phyloP scores from a whole-genome alignment of 2,888 invertebrate species.

The Rotaria macrura region DNA sequence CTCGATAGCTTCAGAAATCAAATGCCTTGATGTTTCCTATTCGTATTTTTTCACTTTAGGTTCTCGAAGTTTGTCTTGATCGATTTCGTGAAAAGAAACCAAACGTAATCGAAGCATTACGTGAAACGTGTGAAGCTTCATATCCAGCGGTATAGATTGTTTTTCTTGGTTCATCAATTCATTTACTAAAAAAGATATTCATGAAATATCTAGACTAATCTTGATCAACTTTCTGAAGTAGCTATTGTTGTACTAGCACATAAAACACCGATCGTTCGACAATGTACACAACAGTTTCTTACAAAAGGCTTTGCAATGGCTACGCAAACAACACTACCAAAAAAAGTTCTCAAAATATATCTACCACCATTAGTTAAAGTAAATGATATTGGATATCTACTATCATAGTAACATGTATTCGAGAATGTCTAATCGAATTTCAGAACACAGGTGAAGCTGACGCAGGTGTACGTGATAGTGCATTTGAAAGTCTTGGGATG shows the following conservation, averaged over 20 bases:
- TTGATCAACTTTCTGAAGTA: slow-evolving; percentile 60
- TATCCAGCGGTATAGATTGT: slow-evolving; percentile 54
- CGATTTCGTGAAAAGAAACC: slow-evolving; percentile 95
- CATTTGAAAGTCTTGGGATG: slow-evolving; percentile 83
- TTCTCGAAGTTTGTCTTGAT: slow-evolving; percentile 62
- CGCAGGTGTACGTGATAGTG: slow-evolving; percentile 77
- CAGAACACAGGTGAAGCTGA: slow-evolving; percentile 57
- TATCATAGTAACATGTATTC: too few species aligned
- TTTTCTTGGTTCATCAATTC: too few species aligned
- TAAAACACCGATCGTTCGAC: slow-evolving; percentile 51
- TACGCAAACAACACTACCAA: slow-evolving; percentile 66
- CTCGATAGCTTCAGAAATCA: too few species aligned
- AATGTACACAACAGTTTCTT: slow-evolving; percentile 62
- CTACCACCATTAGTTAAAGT: slow-evolving; percentile 65
- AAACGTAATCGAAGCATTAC: slow-evolving; percentile 70
- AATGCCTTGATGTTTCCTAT: background rate
- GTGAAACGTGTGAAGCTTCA: slow-evolving; percentile 80
- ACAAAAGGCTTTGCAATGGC: slow-evolving; percentile 71
- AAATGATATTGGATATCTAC: slow-evolving; percentile 28
- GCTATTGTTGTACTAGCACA: slow-evolving; percentile 67
- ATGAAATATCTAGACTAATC: slow-evolving; percentile 53
- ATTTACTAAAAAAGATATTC: too few species aligned
- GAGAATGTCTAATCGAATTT: slow-evolving; percentile 33
- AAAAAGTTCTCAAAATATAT: slow-evolving; percentile 75
- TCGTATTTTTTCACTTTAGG: background rate